phyloP scores from a whole-genome alignment of 64 coral and sea anemone genomes.

The Pachyseris speciosa region DNA sequence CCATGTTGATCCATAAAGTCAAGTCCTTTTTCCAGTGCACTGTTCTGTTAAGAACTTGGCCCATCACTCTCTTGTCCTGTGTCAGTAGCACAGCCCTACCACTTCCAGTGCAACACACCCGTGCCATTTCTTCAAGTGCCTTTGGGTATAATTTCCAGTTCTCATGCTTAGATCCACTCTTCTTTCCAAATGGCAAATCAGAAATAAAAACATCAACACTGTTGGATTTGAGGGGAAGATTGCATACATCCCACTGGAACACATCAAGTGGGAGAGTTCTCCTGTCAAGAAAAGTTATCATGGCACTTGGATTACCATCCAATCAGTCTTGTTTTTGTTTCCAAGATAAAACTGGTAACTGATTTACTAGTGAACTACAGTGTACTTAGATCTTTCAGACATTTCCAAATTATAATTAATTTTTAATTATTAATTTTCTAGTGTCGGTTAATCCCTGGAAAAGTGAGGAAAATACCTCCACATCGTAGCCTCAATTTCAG shows the following conservation, averaged over 20 bases:
- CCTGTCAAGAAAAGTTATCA: background rate
- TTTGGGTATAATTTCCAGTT: conserved; percentile 97
- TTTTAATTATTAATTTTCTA: no score
- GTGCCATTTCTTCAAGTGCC: conserved; percentile 85
- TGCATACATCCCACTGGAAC: conserved; percentile 91
- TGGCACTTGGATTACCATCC: background rate
- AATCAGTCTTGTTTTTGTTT: no score
- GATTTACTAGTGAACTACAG: no score
- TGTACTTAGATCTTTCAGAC: no score
- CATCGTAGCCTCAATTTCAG: no score
- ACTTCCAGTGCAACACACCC: conserved; percentile 68
- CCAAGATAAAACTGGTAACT: no score
- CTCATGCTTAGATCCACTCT: conserved; percentile 86
- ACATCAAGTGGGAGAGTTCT: conserved; percentile 67
- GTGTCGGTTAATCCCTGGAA: no score
- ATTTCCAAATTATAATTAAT: no score
- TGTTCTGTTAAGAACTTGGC: conserved; percentile 48
- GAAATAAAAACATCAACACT: conserved; percentile 92
- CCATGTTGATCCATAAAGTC: conserved; percentile 98
- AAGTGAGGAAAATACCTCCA: no score
- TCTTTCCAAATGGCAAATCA: conserved; percentile 98
- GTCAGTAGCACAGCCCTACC: conserved; percentile 93
- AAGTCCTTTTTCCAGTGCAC: conserved; percentile 74
- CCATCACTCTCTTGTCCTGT: conserved; percentile 95
- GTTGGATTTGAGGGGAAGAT: conserved; percentile 83